Evolutionary conservation across 2,113 vertebrate species (phyloP).

Genomic region (Psittacara wagleri): DNA sequence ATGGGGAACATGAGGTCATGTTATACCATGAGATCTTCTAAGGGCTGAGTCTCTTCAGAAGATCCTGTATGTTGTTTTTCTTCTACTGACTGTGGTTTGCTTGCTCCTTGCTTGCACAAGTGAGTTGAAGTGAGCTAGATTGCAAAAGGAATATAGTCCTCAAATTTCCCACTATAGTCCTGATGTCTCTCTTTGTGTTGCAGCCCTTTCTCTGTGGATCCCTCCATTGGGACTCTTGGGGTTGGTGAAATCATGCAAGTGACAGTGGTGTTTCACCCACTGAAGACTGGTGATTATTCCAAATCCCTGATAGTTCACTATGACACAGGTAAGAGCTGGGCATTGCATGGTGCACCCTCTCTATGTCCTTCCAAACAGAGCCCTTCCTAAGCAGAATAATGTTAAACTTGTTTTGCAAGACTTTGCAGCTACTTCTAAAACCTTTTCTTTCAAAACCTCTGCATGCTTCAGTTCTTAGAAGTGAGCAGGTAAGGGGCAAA

Average conservation of each 20-base stretch:
- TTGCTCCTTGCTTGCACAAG: not conserved
- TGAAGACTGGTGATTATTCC: slow-evolving; percentile 71
- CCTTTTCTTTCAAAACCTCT: not conserved
- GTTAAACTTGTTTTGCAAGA: not conserved
- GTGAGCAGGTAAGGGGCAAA: not conserved
- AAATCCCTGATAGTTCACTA: slow-evolving; percentile 78
- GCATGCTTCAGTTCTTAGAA: not conserved
- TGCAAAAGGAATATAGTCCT: not conserved
- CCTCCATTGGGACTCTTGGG: slow-evolving; percentile 71
- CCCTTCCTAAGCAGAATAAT: not conserved
- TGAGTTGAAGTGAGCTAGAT: not conserved
- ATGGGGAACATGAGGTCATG: not conserved
- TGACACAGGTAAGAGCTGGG: slow-evolving; percentile 73
- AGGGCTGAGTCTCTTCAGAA: not conserved
- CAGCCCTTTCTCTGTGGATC: slow-evolving; percentile 86
- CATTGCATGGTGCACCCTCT: not conserved
- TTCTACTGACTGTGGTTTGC: not conserved
- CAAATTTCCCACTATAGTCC: not conserved
- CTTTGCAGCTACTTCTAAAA: not conserved
- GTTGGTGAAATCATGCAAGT: slow-evolving; percentile 78
- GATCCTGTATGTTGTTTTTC: not conserved
- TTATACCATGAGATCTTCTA: not conserved
- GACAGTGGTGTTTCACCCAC: slow-evolving; percentile 80
- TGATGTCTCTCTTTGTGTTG: not conserved
- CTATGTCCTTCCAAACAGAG: not conserved